Conservation (phyloP, 1,140 invertebrate species). For the Sarcophaga peregrina region DNA sequence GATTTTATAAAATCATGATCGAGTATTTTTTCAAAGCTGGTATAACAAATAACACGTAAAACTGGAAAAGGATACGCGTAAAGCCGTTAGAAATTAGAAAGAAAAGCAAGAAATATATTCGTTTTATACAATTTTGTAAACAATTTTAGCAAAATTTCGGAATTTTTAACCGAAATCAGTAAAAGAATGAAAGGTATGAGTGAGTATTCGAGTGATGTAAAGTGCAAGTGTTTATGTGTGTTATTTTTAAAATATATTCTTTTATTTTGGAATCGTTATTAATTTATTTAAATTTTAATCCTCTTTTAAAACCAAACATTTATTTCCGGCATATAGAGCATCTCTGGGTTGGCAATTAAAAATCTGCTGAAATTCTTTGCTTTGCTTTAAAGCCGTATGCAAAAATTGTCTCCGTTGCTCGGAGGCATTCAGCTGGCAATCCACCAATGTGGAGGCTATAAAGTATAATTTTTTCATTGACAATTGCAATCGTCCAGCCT, state of each 20-base stretch:
- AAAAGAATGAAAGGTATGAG: constrained; percentile 38
- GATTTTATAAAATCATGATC: not conserved
- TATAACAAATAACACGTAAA: not conserved
- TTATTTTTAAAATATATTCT: no score
- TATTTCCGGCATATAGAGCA: constrained; percentile 45
- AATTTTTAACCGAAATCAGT: constrained; percentile 25
- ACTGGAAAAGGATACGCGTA: no score
- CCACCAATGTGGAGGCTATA: constrained; percentile 53
- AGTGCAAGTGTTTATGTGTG: not conserved
- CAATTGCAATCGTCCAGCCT: constrained; percentile 52
- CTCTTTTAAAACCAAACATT: constrained; percentile 42
- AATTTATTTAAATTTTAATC: constrained; percentile 20
- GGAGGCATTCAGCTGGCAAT: constrained; percentile 48
- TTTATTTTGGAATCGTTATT: not conserved
- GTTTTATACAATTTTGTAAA: not conserved
- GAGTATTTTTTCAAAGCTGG: not conserved
- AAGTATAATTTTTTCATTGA: constrained; percentile 53
- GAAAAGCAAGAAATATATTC: no score
- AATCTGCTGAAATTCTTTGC: constrained; percentile 52
- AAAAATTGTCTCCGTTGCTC: constrained; percentile 51
- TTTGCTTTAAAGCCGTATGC: constrained; percentile 53
- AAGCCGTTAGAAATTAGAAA: no score
- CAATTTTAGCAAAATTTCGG: constrained; percentile 28
- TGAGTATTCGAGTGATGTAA: not conserved
- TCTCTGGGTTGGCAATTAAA: constrained; percentile 54